Evolutionary conservation across 92 coral and sea anemone genomes (phyloP), one percentile per base, ranked within the genome.

Genomic region (Porites cylindrica): DNA sequence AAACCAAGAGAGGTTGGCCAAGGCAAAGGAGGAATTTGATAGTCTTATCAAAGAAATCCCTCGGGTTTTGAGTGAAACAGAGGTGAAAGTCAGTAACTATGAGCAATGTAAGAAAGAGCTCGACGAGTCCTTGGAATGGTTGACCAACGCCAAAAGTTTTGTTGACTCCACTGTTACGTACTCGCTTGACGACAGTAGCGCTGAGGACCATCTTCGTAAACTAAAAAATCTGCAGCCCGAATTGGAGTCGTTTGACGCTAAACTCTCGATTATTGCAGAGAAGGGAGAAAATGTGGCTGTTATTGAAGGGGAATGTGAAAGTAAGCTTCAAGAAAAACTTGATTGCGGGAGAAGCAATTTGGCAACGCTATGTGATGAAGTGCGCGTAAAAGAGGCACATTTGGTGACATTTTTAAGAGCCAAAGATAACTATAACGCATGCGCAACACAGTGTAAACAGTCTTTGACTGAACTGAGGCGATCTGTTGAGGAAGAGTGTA

Each of bases 91-190:
- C 14, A 58, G 60, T 58, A 87, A 86, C 23, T 70, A 76, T 61
- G 76, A 66, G 17, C 84, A 86, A 50, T 70, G 82, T 61, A 84
- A 58, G 10, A 75, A 85, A 67, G 81, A 78, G 65, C 66, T 95
- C 51, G 91, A 93, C 58, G 66, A 80, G 18, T 86, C 90, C n/a
- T 18, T 83, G 7, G 76, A 79, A 51, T 93, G 94, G 93, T 38
- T 95, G 52, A 70, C 66, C 32, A 88, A 86, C 51, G 91, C 93
- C 8, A 87, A 79, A 47, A 66, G 16, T 14, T 59, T 80, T 10
- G 74, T 89, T 58, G 56, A 83, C 70, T 85, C 84, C 24, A 88
- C 79, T 29, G 72, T 65, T 16, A 75, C 64, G 38, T 82, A 70
- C 76, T 88, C 82, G 23, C 21, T 63, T 52, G 91, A 87, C 8